Conservation (phyloP, 1,140 invertebrate genomes). For the Lamellibrachia luymesi region DNA sequence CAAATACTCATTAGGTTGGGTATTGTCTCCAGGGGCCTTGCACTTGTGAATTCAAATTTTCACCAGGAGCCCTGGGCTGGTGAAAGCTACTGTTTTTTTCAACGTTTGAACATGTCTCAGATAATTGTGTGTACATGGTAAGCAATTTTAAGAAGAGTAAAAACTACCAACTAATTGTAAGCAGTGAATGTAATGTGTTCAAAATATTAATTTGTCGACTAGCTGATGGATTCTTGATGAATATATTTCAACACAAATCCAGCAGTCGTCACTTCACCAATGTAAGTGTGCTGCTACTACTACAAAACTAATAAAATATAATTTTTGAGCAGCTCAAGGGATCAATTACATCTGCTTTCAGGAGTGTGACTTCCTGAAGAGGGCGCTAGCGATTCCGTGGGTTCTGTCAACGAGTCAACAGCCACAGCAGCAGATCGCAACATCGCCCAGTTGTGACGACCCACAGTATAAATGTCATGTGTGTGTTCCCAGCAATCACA, state of each 20-base stretch:
- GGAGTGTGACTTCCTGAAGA: constrained; percentile 58
- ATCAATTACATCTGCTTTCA: constrained; percentile 30
- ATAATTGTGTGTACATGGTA: neutral
- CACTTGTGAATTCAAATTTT: too few relatives aligned
- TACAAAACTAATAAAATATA: neutral
- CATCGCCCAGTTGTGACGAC: constrained; percentile 57
- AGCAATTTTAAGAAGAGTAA: neutral
- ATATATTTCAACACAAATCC: neutral
- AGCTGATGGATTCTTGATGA: neutral
- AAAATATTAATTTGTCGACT: neutral
- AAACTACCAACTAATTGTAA: neutral
- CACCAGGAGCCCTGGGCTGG: neutral
- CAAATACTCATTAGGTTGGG: too few relatives aligned
- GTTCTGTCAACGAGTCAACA: constrained; percentile 62
- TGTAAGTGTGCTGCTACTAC: neutral
- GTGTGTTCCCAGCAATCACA: constrained; percentile 14
- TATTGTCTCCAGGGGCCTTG: too few relatives aligned
- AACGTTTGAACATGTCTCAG: neutral
- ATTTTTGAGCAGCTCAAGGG: constrained; percentile 7
- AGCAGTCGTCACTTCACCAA: neutral
- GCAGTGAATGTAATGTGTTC: neutral
- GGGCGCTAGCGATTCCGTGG: constrained; percentile 60
- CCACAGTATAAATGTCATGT: constrained; percentile 55
- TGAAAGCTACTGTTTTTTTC: neutral
- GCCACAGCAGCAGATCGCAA: constrained; percentile 60